Conservation (phyloP, 1,140 invertebrate species). For the Drosophila novamexicana region DNA sequence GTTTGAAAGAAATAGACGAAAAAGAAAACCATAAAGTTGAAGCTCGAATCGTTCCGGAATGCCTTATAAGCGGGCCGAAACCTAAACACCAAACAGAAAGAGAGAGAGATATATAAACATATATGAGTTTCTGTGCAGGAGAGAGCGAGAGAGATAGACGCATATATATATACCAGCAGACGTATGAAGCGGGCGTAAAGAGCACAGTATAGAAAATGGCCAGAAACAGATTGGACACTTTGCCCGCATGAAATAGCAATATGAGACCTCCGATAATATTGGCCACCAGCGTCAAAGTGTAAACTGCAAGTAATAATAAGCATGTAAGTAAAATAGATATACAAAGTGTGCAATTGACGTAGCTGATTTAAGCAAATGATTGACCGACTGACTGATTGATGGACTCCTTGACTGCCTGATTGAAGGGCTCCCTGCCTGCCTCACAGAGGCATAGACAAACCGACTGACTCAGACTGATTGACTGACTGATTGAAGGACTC, state of each 20-base stretch:
- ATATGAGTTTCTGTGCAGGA: neutral
- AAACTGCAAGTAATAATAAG: slow-evolving; percentile 87
- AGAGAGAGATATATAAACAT: neutral
- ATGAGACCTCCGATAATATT: slow-evolving; percentile 94
- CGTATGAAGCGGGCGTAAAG: slow-evolving; percentile 98
- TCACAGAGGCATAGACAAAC: no score
- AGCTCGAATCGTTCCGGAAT: slow-evolving; percentile 97
- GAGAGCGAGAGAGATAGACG: neutral
- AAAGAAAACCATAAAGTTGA: slow-evolving; percentile 99
- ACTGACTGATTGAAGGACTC: no score
- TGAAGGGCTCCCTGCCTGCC: no score
- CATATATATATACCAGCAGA: slow-evolving; percentile 95
- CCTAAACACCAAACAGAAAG: slow-evolving; percentile 49
- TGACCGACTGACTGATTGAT: no score
- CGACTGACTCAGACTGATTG: no score
- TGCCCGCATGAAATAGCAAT: slow-evolving; percentile 87
- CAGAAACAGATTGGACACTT: slow-evolving; percentile 93
- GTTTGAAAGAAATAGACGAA: slow-evolving; percentile 99
- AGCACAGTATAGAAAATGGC: slow-evolving; percentile 95
- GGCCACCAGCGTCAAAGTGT: slow-evolving; percentile 92
- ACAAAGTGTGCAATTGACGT: no score
- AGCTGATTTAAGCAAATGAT: no score
- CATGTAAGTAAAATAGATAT: no score
- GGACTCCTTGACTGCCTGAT: no score
- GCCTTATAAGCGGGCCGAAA: slow-evolving; percentile 89